phyloP scores from a whole-genome alignment of 2,888 invertebrate genomes.

The Drosophila borealis region DNA sequence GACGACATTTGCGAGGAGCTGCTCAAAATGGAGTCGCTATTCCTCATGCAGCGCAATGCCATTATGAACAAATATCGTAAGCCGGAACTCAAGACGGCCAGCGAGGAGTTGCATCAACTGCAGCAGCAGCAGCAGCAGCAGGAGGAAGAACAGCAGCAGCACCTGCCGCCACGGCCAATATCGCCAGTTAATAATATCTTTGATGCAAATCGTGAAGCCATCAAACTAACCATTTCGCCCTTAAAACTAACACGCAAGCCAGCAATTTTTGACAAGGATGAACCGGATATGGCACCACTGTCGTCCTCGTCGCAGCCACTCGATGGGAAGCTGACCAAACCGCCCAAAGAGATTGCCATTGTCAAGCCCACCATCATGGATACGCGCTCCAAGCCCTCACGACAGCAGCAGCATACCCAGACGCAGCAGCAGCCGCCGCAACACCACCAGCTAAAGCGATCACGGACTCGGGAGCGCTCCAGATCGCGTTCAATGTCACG shows the following conservation, averaged over 20 bases:
- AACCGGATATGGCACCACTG: constrained; percentile 29
- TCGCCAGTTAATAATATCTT: constrained; percentile 80
- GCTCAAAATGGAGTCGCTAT: constrained; percentile 82
- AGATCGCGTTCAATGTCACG: constrained; percentile 59
- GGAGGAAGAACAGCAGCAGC: constrained; percentile 9
- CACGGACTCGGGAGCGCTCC: constrained; percentile 42
- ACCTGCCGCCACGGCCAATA: constrained; percentile 6
- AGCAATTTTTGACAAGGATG: constrained; percentile 72
- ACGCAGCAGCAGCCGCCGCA: neutral
- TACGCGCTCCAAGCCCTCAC: constrained; percentile 48
- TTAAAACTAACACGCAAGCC: constrained; percentile 78
- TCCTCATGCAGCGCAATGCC: constrained; percentile 81
- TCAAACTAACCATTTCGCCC: constrained; percentile 83
- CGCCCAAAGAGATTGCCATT: constrained; percentile 82
- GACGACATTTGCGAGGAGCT: constrained; percentile 83
- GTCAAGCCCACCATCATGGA: constrained; percentile 83
- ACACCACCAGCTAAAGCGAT: constrained; percentile 34
- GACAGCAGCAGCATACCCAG: constrained; percentile 3
- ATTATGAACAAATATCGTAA: constrained; percentile 83
- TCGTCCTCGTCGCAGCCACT: constrained; percentile 27
- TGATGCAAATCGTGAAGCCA: constrained; percentile 83
- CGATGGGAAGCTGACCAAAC: constrained; percentile 74
- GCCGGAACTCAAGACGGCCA: constrained; percentile 45
- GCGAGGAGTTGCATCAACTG: constrained; percentile 23
- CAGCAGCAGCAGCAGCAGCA: constrained; percentile 16